Evolutionary conservation across 2,797 vertebrate genomes (phyloP), one percentile per base, ranked within the genome.

Genomic region (Scolopax rusticola): DNA sequence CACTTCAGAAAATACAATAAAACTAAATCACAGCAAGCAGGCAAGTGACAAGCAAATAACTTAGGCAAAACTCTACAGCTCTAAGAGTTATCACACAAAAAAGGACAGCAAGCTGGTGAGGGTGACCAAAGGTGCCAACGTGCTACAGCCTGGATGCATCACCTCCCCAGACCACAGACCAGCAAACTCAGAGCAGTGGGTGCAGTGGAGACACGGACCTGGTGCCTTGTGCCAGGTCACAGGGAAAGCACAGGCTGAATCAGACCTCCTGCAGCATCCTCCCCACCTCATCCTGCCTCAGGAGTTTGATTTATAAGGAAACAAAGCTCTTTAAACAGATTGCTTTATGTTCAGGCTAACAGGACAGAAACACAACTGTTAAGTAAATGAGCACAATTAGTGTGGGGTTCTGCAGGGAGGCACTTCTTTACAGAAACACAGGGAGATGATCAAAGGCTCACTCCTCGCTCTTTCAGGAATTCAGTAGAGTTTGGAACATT

Each of bases 41-140:
- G 36, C 53, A 40, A 85, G 50, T 33, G 45, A 71, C 45, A 89
- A 83, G 48, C 38, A 92, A 81, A 89, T 94, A 73, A 65, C 59
- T 76, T 56, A 11, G 50, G 56, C 63, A 85, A 76, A 93, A 82
- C 36, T 67, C 43, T 23, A 24, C 21, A 57, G 64, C 56, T 70
- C 3, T 12, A 79, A 63, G 24, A 87, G 40, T 32, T 45, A 32
- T 5, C 0, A 5, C 41, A 73, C 27, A 43, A 33, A 74, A 81
- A 76, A 43, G 20, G n/a, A 33, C 15, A 63, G 82, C 56, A 30
- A 36, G 51, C 24, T 11, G 7, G 21, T 28, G 40, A 56, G 53
- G 48, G 32, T 33, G 43, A 11, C 36, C 68, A 47, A 43, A 33
- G 53, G 40, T 1, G 3, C 32, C 0, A 4, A 23, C 0, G 30